Conservation (phyloP, 2,113 vertebrate genomes). For the Callopanchax toddi region DNA sequence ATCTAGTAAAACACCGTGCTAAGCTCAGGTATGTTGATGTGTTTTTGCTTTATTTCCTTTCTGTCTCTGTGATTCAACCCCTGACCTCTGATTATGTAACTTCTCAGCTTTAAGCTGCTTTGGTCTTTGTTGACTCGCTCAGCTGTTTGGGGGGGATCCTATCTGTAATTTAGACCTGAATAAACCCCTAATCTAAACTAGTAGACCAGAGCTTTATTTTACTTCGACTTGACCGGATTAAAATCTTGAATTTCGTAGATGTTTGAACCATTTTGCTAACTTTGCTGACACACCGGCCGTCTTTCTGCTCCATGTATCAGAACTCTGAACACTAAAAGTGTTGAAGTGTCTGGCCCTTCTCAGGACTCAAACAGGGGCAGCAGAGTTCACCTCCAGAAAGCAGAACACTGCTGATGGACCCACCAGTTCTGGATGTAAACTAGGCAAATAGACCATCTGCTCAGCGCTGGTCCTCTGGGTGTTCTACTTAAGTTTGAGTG, state of each 20-base stretch:
- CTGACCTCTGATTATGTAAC: slow-evolving; percentile 45
- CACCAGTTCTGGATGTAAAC: slow-evolving; percentile 12
- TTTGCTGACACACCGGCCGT: too few species aligned
- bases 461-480: neutral
- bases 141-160: too few species aligned
- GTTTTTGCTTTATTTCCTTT: neutral
- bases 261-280: too few species aligned
- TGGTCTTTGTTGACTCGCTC: neutral
- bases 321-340: too few species aligned
- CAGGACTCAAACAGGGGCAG: slow-evolving; percentile 28
- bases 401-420: slow-evolving; percentile 14
- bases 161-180: too few species aligned
- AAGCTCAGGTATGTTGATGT: neutral
- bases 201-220: too few species aligned
- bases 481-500: neutral
- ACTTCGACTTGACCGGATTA: too few species aligned
- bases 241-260: too few species aligned
- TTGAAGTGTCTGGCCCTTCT: too few species aligned
- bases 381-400: slow-evolving; percentile 42
- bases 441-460: slow-evolving; percentile 28
- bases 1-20: neutral
- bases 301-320: too few species aligned
- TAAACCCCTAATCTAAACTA: too few species aligned
- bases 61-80: neutral
- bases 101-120: slow-evolving; percentile 44